These are phyloP conservation scores for Aspidapion aeneum DNA, from an alignment of 2,888 invertebrate species.

Conservation along the genomic window DNA sequence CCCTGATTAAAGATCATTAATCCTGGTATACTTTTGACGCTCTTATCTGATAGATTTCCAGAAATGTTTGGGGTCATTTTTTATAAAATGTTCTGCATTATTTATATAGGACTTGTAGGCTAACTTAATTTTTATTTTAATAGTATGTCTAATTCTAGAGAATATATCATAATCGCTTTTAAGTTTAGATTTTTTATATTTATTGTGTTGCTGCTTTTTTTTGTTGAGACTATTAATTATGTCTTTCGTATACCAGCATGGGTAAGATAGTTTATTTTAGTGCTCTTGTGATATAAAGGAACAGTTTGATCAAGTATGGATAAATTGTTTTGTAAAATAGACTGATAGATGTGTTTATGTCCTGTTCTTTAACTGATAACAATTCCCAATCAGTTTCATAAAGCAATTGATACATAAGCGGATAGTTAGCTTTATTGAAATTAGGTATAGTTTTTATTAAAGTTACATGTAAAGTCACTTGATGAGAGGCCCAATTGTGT, in stretches of 20 bases:
- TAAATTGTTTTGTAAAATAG: not conserved
- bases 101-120: no score
- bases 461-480: no score
- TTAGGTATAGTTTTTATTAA: no score
- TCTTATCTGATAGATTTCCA: no score
- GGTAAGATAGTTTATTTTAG: not conserved
- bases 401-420: not conserved
- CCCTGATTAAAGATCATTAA: no score
- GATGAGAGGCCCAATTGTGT: no score
- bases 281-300: not conserved
- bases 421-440: not conserved
- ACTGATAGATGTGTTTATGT: not conserved
- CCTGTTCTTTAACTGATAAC: not conserved
- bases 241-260: not conserved
- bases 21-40: no score
- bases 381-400: not conserved
- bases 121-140: not conserved
- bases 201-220: not conserved
- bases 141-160: not conserved
- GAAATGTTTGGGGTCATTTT: no score
- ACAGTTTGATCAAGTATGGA: not conserved
- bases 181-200: not conserved
- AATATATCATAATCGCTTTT: not conserved
- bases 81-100: no score
- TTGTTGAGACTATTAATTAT: not conserved